These are phyloP conservation scores for Chalcis sispes DNA, from an alignment of 2,888 invertebrate species.

Conservation along the genomic window DNA sequence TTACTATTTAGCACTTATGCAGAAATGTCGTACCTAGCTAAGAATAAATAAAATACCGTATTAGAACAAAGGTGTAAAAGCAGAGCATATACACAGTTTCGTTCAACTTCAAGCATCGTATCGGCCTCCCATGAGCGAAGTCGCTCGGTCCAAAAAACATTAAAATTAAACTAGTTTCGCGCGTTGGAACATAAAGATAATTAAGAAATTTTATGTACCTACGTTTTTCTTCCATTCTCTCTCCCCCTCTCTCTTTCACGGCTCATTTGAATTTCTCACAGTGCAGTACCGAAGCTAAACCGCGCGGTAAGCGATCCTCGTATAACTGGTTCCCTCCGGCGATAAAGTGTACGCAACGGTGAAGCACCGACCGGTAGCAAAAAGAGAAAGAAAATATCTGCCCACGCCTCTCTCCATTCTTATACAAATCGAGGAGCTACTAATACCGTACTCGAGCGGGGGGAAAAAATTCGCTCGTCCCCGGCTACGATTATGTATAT, in stretches of 20 bases:
- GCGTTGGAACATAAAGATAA: slow-evolving; percentile 22
- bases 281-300: neutral
- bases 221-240: neutral
- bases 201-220: slow-evolving; percentile 38
- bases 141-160: neutral
- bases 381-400: slow-evolving; percentile 13
- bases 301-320: neutral
- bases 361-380: neutral
- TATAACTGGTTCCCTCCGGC: slow-evolving; percentile 31
- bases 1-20: no score
- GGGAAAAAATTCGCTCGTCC: neutral
- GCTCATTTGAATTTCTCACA: slow-evolving; percentile 48
- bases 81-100: no score
- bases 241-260: neutral
- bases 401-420: slow-evolving; percentile 40
- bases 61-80: no score
- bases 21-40: no score
- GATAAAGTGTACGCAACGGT: neutral
- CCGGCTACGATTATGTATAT: neutral
- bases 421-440: slow-evolving; percentile 46
- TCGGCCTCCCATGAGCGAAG: neutral
- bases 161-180: slow-evolving; percentile 39
- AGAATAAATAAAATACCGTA: no score
- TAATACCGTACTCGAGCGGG: no score
- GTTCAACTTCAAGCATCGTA: no score